Conservation (phyloP, 2,797 vertebrate genomes). For the Phaenicophaeus curvirostris region DNA sequence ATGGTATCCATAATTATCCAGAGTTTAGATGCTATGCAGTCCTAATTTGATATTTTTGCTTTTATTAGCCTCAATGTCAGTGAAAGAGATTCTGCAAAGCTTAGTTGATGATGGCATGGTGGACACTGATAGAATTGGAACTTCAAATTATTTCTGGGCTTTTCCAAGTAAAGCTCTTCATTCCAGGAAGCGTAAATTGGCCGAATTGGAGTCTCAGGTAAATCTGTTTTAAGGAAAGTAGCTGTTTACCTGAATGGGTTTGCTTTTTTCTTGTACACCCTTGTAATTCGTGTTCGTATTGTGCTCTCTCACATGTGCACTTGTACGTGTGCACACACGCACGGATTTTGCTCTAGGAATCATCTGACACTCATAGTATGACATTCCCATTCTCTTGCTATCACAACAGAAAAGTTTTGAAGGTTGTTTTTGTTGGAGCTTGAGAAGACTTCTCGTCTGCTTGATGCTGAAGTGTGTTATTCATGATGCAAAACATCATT, state of each 20-base stretch:
- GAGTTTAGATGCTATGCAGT: neutral
- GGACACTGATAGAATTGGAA: conserved; percentile 93
- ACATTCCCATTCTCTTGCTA: neutral
- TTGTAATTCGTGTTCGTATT: neutral
- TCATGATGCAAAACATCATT: neutral
- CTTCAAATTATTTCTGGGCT: conserved; percentile 98
- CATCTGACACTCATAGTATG: accelerated
- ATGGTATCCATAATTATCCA: neutral
- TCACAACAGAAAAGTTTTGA: neutral
- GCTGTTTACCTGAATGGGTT: neutral
- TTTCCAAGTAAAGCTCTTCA: conserved; percentile 96
- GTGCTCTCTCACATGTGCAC: accelerated
- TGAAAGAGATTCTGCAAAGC: conserved; percentile 96
- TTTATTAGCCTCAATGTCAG: conserved; percentile 90
- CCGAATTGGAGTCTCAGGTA: conserved; percentile 90
- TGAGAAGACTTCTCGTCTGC: neutral
- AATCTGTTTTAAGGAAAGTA: neutral
- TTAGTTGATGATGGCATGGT: conserved; percentile 97
- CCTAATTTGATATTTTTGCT: conserved; percentile 42
- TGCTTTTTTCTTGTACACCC: neutral
- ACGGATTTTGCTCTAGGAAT: neutral
- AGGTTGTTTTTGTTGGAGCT: neutral
- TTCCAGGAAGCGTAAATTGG: conserved; percentile 84
- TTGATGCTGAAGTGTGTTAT: neutral
- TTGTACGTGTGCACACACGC: too few species aligned